Base-by-base conservation (phyloP, 2,113 vertebrate genomes). In the Oryzias woworae region DNA sequence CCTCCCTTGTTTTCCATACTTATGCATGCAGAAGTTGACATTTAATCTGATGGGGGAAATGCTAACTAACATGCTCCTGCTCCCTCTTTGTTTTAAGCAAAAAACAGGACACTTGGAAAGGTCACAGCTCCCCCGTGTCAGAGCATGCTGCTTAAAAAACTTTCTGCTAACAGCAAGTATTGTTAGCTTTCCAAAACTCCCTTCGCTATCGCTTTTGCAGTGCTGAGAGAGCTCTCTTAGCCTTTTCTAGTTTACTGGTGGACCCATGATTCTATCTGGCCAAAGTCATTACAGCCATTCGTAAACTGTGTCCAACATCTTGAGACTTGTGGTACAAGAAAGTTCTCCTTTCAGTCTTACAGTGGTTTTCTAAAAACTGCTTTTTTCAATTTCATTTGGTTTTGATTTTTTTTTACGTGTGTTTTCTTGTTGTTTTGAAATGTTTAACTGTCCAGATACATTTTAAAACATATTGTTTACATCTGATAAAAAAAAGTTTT, bases 1-100 rank as follows among this genome's bases (percentile, higher is more conserved):
- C 73, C 69, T 77, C 44, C 64, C 66, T 66, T 56, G 58, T 66
- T 43, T 66, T 73, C 47, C 51, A 71, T 74, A 81, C 88, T 89
- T 87, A 91, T 81, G 73, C 84, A 92, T 90, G 87, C 87, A 84
- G 81, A 78, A 69, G 69, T 66, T 91, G 88, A 85, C 87, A 91
- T 88, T 89, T 89, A 85, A 85, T 88, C 73, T 66, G 85, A 86
- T 83, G 75, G 76, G 65, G 71, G 66, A 78, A 85, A 89, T 83
- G 85, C 82, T 84, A 87, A 86, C 67, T 82, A 89, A 87, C 81
- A 82, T 88, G 75, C 58, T 84, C 71, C 86, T 82, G 71, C 80
- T 81, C 49, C 69, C 43, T 75, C 73, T 84, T 85, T 86, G 87
- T 88, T 87, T 91, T 68, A 87, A 83, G 77, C 71, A 45, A 47